phyloP scores from a whole-genome alignment of 1,140 invertebrate genomes.

The Triops cancriformis region DNA sequence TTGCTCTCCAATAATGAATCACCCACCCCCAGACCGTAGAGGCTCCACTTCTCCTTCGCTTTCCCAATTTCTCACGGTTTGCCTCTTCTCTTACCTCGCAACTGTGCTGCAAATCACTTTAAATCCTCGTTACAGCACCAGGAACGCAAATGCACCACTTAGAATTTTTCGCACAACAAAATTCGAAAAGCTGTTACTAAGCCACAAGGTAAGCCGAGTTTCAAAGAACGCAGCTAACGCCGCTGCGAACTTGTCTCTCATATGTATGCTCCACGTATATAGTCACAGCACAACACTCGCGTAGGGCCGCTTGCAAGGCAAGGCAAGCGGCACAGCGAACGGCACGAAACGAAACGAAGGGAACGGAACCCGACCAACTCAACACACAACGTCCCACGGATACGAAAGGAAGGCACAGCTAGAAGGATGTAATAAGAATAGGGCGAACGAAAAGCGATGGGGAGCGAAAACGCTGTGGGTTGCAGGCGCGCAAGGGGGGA shows the following conservation, averaged over 20 bases:
- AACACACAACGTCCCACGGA: neutral
- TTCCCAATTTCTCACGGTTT: neutral
- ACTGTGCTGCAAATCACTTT: too few relatives aligned
- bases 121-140: too few relatives aligned
- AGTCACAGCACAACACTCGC: neutral
- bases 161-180: too few relatives aligned
- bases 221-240: neutral
- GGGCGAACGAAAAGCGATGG: neutral
- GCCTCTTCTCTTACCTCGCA: neutral
- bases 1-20: neutral
- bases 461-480: conserved; percentile 16
- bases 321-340: neutral
- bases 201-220: neutral
- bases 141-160: too few relatives aligned
- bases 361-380: neutral
- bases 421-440: conserved; percentile 7
- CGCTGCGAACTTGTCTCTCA: neutral
- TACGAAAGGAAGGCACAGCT: neutral
- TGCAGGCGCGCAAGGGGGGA: neutral
- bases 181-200: neutral
- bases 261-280: neutral
- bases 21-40: neutral
- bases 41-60: neutral
- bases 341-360: neutral
- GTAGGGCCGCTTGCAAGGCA: neutral